These are phyloP conservation scores for Turdus rufiventris DNA, from an alignment of 2,113 vertebrate genomes.

Conservation along the genomic window DNA sequence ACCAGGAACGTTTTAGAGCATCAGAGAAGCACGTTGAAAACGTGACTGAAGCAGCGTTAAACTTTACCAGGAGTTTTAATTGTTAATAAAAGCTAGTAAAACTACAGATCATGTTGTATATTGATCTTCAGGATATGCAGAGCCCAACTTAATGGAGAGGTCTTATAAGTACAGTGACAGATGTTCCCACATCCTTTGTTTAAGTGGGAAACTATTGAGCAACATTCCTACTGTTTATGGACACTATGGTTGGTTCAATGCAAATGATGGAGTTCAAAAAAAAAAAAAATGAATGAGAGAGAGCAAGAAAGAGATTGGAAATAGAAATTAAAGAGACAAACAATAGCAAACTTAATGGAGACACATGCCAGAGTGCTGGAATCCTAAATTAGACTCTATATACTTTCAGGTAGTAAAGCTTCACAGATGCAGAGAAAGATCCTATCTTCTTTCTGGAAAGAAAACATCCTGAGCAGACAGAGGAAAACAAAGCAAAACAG, in stretches of 20 bases:
- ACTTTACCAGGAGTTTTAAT: neutral
- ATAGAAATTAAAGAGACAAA: slow-evolving; percentile 18
- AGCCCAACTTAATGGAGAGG: slow-evolving; percentile 33
- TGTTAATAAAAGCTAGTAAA: neutral
- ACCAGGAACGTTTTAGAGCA: neutral
- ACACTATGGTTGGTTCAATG: neutral
- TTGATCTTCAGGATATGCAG: neutral
- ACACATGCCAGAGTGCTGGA: neutral
- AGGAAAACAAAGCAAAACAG: neutral
- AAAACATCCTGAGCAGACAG: neutral
- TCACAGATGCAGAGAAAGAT: slow-evolving; percentile 13
- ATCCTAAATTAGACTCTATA: neutral
- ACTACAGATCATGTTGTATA: neutral
- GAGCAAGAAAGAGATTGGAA: neutral
- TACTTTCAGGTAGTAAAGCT: slow-evolving; percentile 17
- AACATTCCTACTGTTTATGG: neutral
- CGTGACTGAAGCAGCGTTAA: neutral
- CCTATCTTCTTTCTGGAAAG: slow-evolving; percentile 25
- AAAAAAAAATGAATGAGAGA: neutral
- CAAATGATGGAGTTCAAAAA: neutral
- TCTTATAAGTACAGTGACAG: slow-evolving; percentile 70
- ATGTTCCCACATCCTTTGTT: slow-evolving; percentile 25
- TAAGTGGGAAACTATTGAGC: slow-evolving; percentile 27
- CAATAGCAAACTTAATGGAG: neutral
- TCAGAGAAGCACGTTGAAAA: neutral